phyloP scores from a whole-genome alignment of 2,888 invertebrate species.

The Lithophane semibrunnea region DNA sequence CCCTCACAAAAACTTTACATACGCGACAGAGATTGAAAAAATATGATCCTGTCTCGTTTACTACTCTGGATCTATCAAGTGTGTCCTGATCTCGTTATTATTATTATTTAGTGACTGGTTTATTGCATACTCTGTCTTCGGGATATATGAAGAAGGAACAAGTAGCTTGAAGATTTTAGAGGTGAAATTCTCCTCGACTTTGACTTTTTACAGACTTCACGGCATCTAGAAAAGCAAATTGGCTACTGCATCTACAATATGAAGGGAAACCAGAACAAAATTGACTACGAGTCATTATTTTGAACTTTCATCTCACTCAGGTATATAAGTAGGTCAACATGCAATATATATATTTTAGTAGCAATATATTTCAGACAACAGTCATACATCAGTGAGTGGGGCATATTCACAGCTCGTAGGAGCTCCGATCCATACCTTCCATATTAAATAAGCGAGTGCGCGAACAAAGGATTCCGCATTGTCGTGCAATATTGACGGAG shows the following conservation, averaged over 20 bases:
- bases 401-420: slow-evolving; percentile 17
- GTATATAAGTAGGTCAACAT: not conserved
- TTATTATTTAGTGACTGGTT: not conserved
- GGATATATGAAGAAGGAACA: not conserved
- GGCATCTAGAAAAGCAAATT: not conserved
- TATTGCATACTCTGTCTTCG: not conserved
- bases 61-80: not conserved
- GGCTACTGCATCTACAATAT: not conserved
- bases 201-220: not conserved
- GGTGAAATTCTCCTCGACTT: not conserved
- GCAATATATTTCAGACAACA: slow-evolving; percentile 24
- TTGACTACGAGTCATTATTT: not conserved
- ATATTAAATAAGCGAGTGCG: slow-evolving; percentile 63
- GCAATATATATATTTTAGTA: slow-evolving; percentile 1
- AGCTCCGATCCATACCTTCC: slow-evolving; percentile 48
- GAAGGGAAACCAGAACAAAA: not conserved
- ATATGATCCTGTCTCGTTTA: not conserved
- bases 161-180: not conserved
- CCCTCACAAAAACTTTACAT: not conserved
- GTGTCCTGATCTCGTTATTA: not conserved
- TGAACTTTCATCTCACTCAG: not conserved
- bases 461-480: slow-evolving; percentile 67
- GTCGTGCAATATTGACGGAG: slow-evolving; percentile 61
- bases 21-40: not conserved
- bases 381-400: not conserved